phyloP scores from a whole-genome alignment of 2,113 vertebrate genomes.

The Bolborhynchus lineola region DNA sequence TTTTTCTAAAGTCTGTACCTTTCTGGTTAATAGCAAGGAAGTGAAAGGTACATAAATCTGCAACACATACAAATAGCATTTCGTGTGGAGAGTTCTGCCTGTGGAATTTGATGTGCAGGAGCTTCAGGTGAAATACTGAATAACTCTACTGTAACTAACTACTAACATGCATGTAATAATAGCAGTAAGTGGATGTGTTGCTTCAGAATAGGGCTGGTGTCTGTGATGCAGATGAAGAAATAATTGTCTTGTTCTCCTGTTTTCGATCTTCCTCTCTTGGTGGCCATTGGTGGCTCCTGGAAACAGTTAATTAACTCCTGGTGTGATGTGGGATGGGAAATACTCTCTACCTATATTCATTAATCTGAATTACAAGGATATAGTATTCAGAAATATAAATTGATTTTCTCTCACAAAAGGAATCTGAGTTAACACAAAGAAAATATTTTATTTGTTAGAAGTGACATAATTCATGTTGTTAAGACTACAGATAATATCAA shows the following conservation, averaged over 20 bases:
- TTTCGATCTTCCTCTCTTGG: neutral
- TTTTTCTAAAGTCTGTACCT: neutral
- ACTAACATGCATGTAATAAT: neutral
- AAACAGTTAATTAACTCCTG: neutral
- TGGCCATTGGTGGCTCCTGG: neutral
- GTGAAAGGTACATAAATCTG: slow-evolving; percentile 26
- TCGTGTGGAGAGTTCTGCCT: neutral
- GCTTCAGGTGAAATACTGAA: neutral
- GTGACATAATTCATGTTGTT: neutral
- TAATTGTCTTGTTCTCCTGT: neutral
- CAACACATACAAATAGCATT: neutral
- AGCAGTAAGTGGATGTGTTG: neutral
- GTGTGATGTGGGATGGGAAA: neutral
- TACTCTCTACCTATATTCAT: neutral
- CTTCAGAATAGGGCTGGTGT: neutral
- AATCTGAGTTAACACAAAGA: neutral
- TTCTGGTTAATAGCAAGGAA: slow-evolving; percentile 16
- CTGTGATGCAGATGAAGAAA: neutral
- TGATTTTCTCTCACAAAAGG: neutral
- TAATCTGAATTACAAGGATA: neutral
- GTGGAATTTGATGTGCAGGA: neutral
- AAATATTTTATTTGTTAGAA: neutral
- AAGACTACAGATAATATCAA: neutral
- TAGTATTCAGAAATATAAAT: neutral
- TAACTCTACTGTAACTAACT: slow-evolving; percentile 1